phyloP scores from a whole-genome alignment of 2,113 vertebrate species.

The Larimichthys polyactis region DNA sequence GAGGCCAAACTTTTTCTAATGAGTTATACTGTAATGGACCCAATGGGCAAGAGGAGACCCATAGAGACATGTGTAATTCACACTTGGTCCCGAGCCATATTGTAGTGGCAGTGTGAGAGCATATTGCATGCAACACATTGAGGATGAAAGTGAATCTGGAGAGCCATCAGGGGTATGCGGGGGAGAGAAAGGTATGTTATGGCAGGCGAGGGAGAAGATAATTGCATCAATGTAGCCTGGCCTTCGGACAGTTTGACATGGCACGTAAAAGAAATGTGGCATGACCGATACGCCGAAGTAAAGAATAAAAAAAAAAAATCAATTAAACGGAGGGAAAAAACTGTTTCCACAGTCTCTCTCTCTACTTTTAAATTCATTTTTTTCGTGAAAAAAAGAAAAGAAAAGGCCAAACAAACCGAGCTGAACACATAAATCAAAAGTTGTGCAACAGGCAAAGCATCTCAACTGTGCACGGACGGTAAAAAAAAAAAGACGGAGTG shows the following conservation, averaged over 20 bases:
- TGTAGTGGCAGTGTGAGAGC: constrained; percentile 31
- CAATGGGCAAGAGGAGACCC: constrained; percentile 28
- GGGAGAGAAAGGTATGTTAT: constrained; percentile 35
- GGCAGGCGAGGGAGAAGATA: constrained; percentile 41
- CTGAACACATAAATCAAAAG: constrained; percentile 26
- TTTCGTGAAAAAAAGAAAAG: background rate
- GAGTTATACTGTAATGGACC: constrained; percentile 43
- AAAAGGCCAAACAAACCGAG: constrained; percentile 18
- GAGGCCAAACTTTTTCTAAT: constrained; percentile 37
- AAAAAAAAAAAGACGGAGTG: background rate
- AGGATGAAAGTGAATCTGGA: constrained; percentile 48
- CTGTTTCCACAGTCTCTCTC: background rate
- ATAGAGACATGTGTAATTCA: constrained; percentile 43
- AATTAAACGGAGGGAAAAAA: background rate
- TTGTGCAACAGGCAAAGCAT: constrained; percentile 35
- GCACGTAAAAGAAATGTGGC: constrained; percentile 24
- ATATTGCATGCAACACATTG: constrained; percentile 46
- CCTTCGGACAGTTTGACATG: constrained; percentile 40
- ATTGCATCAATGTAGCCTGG: constrained; percentile 38
- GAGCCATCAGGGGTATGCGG: constrained; percentile 34
- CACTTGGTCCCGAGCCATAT: constrained; percentile 46
- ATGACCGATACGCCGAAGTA: too few species aligned
- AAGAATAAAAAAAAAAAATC: constrained; percentile 12
- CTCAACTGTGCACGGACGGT: constrained; percentile 27
- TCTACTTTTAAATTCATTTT: constrained; percentile 1